Conservation (phyloP, 2,797 vertebrate species). For the Hylomyscus alleni region DNA sequence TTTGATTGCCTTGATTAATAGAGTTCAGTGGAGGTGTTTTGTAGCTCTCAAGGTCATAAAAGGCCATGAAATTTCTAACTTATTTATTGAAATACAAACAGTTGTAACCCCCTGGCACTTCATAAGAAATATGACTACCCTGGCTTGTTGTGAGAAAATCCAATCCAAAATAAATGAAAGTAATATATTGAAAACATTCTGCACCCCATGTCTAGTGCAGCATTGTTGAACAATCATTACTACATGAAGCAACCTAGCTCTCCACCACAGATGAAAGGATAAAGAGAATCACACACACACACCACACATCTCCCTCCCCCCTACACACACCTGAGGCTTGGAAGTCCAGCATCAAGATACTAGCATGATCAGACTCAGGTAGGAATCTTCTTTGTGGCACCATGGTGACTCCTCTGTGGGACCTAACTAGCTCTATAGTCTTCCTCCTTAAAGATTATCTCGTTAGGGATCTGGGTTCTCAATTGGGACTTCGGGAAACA, state of each 20-base stretch:
- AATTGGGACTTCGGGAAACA: not conserved
- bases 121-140: not conserved
- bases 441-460: not conserved
- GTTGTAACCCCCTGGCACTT: not conserved
- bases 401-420: not conserved
- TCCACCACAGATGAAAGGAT: not conserved
- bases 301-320: not conserved
- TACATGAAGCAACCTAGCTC: not conserved
- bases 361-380: not conserved
- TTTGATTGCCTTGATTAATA: not conserved
- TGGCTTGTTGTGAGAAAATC: not conserved
- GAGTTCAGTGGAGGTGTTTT: not conserved
- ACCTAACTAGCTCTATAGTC: not conserved
- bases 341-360: not conserved
- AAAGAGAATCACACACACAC: not conserved
- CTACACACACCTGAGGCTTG: not conserved
- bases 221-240: not conserved
- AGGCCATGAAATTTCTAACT: not conserved
- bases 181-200: not conserved
- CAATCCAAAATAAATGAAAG: slow-evolving; percentile 11
- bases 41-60: not conserved
- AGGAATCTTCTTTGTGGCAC: not conserved
- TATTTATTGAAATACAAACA: slow-evolving; percentile 16
- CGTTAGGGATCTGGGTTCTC: not conserved
- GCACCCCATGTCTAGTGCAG: not conserved